These are phyloP conservation scores for Capromys pilorides DNA, from an alignment of 2,797 vertebrate species.

Conservation along the genomic window DNA sequence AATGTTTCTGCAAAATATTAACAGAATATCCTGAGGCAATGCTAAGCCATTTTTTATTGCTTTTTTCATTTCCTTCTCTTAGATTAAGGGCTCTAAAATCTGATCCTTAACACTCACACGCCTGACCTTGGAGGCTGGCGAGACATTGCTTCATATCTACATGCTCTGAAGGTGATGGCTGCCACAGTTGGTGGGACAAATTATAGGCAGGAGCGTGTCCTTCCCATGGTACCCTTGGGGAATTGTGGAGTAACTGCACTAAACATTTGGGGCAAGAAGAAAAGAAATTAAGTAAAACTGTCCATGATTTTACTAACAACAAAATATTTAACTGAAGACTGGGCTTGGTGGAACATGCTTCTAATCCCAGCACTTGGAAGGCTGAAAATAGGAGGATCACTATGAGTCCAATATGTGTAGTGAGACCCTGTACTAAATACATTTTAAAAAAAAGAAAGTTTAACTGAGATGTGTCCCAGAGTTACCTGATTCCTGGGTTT, in stretches of 20 bases:
- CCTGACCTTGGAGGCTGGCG: not conserved
- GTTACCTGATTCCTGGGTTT: constrained; percentile 36
- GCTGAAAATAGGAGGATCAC: too few species aligned
- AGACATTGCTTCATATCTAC: constrained; percentile 19
- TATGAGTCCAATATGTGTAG: too few species aligned
- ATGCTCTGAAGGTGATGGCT: not conserved
- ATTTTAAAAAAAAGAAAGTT: not conserved
- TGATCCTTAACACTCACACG: not conserved
- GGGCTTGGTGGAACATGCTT: too few species aligned
- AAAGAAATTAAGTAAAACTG: constrained; percentile 56
- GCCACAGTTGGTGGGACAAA: not conserved
- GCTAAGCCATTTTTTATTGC: not conserved
- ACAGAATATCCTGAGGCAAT: constrained; percentile 20
- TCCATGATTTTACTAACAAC: constrained; percentile 46
- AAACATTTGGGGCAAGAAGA: constrained; percentile 33
- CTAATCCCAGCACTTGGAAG: too few species aligned
- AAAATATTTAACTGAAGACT: not conserved
- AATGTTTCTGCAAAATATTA: constrained; percentile 42
- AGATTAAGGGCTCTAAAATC: constrained; percentile 1
- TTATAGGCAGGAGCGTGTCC: not conserved
- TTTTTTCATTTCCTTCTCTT: constrained; percentile 37
- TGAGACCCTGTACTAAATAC: too few species aligned
- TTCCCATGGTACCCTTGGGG: not conserved
- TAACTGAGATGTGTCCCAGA: constrained; percentile 37
- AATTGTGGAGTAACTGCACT: not conserved